phyloP scores from a whole-genome alignment of 2,888 invertebrate species.

The Temnothorax ravouxi region DNA sequence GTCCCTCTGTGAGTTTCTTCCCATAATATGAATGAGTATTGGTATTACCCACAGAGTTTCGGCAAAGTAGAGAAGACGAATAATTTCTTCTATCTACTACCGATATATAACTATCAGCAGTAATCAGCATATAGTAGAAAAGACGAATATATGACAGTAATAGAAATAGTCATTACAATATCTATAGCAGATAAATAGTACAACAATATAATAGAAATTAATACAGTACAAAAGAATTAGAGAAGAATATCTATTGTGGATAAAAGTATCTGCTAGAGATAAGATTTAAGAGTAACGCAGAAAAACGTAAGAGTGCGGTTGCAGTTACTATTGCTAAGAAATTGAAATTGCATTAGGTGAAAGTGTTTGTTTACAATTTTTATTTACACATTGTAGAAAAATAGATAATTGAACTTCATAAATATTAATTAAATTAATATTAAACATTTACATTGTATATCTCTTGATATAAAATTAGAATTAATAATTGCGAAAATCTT shows the following conservation, averaged over 20 bases:
- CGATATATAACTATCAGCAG: background rate
- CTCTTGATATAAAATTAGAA: background rate
- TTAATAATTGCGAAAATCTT: background rate
- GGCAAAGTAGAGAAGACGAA: slow-evolving; percentile 8
- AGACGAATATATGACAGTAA: background rate
- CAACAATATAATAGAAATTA: background rate
- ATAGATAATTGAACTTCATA: background rate
- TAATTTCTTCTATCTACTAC: background rate
- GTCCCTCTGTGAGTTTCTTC: slow-evolving; percentile 34
- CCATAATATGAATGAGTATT: background rate
- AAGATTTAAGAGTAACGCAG: background rate
- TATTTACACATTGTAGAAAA: background rate
- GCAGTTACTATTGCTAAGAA: background rate
- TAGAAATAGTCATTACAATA: background rate
- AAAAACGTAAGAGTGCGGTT: background rate
- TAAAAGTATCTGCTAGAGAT: background rate
- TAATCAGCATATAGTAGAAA: slow-evolving; percentile 3
- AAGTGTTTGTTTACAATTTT: background rate
- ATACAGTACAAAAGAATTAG: background rate
- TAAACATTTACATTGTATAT: background rate
- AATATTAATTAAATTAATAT: slow-evolving; percentile 18
- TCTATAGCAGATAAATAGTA: background rate
- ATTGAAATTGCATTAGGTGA: background rate
- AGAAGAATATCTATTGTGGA: background rate
- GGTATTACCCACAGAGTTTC: background rate